Percentiles rank a stretch among this genome's conserved stretches.
phyloP scores from a whole-genome alignment of 2,888 invertebrate genomes.

The Palloptera scutellata region DNA sequence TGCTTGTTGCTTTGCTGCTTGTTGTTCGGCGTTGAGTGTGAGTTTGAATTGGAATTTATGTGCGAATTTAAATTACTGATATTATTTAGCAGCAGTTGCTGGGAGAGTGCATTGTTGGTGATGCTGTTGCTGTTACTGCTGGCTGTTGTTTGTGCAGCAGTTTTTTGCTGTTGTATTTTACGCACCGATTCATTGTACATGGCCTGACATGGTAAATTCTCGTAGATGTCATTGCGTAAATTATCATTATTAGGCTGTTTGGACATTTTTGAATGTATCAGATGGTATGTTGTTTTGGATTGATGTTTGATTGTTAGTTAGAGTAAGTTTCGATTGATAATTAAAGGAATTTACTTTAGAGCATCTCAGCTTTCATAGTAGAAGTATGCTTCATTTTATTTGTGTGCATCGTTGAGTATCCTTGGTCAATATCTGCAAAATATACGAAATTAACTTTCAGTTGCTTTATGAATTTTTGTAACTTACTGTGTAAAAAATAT shows the following conservation, averaged over 20 bases:
- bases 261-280: conserved; percentile 51
- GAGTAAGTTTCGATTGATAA: too few relatives aligned
- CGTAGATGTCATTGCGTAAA: conserved; percentile 64
- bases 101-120: conserved; percentile 45
- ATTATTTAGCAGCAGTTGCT: conserved; percentile 51
- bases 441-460: too few relatives aligned
- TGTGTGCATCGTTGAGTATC: too few relatives aligned
- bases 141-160: conserved; percentile 39
- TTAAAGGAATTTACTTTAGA: too few relatives aligned
- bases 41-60: conserved; percentile 39
- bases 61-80: conserved; percentile 54
- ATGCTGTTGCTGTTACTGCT: conserved; percentile 38
- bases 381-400: too few relatives aligned
- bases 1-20: conserved; percentile 36
- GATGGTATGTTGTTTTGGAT: too few relatives aligned
- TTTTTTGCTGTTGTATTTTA: conserved; percentile 61
- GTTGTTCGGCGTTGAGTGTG: conserved; percentile 38
- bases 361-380: too few relatives aligned
- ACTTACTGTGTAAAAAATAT: background rate
- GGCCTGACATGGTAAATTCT: conserved; percentile 64
- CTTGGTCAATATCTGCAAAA: too few relatives aligned
- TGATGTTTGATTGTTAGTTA: too few relatives aligned
- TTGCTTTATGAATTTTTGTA: too few relatives aligned
- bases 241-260: conserved; percentile 64
- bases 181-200: conserved; percentile 64